Evolutionary conservation across 2,113 vertebrate genomes (phyloP).

Genomic region (Apeltes quadracus): DNA sequence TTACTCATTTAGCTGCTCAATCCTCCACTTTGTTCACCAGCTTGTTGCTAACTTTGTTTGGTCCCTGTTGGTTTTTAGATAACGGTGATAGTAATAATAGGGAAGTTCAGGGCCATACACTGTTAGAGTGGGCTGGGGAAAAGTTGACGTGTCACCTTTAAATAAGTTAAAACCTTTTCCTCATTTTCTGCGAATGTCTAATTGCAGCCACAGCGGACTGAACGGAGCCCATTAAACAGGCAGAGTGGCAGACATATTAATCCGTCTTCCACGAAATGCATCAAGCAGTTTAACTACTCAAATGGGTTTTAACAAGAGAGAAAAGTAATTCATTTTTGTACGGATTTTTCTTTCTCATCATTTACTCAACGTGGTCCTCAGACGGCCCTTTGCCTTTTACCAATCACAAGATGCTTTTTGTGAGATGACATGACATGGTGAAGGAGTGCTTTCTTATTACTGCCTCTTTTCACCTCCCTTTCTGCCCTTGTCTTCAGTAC

Average conservation of each 20-base stretch:
- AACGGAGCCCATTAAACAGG: background rate
- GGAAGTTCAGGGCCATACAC: no score
- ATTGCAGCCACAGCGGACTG: background rate
- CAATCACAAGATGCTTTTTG: no score
- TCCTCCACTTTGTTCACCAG: background rate
- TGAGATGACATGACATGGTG: no score
- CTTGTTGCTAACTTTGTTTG: background rate
- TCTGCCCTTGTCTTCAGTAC: no score
- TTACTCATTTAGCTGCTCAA: background rate
- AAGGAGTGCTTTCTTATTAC: no score
- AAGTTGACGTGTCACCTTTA: background rate
- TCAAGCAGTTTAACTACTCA: constrained; percentile 6
- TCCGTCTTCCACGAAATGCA: background rate
- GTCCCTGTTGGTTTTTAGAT: background rate
- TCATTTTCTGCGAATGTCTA: background rate
- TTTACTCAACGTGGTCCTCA: background rate
- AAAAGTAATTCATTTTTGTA: background rate
- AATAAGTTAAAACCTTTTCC: background rate
- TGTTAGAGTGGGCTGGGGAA: background rate
- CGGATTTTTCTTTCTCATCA: background rate
- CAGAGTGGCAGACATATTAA: background rate
- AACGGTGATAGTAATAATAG: background rate
- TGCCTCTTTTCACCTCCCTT: no score
- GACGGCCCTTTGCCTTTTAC: no score
- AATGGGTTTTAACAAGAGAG: background rate